Base-by-base conservation (phyloP, 2,113 vertebrate species). In the Lepidothrix coronata region DNA sequence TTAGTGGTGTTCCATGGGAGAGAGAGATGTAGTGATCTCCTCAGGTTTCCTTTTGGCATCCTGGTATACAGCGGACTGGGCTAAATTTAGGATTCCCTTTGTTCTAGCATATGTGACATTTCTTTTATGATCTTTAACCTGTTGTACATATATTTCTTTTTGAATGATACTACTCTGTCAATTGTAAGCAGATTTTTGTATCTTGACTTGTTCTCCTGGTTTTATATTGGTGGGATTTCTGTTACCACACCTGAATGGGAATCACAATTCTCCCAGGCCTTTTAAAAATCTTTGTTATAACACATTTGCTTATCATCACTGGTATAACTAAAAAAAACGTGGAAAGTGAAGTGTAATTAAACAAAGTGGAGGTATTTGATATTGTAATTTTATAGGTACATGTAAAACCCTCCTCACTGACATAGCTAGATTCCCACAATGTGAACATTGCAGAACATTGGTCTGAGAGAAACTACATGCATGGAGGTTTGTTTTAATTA, bases 251-350 rank as follows among this genome's bases (percentile, higher is more conserved):
- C 35, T 67, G 35, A 72, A 72, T 35, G 44, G 27, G 57, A 75
- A 13, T 61, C 3, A 2, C 25, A 58, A 0, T 92, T 91, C 72
- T 91, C 94, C 37, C 88, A 94, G 43, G 51, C 55, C 92, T 92
- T 91, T 81, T 86, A 25, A 66, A 93, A 88, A 39, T 25, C 30
- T 90, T 62, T 67, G 8, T 87, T 84, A 10, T 48, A 73, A 39
- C 2, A 4, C 15, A 43, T 83, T 92, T 92, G n/a, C 79, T 92
- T 93, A 95, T 88, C 79, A 77, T 88, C 43, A 15, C 13, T 75
- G 59, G 15, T 86, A 28, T 71, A 89, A 86, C n/a, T 30, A 16
- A 58, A 85, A 84, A n/a, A 61, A 0, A 61, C 7, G 3, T 51
- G 27, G 68, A 78, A 89, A 66, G 58, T 86, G n/a, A 71, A 88